Evolutionary conservation across 2,888 invertebrate species (phyloP).

Genomic region (Heliconius ethilla): DNA sequence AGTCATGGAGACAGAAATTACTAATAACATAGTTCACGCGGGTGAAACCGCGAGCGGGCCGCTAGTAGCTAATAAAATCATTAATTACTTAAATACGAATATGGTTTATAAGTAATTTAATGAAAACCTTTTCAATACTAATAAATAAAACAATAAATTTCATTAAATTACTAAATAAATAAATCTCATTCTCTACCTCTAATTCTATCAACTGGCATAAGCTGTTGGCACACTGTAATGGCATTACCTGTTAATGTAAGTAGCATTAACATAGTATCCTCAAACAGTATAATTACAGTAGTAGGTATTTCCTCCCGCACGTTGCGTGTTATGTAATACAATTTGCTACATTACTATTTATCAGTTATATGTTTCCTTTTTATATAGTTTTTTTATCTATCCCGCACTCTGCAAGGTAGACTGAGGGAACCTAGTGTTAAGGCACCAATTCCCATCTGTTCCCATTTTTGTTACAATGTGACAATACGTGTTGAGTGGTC

Average conservation of each 20-base stretch:
- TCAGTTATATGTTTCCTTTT: conserved; percentile 19
- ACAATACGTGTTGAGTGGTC: too few relatives aligned
- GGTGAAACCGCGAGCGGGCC: too few relatives aligned
- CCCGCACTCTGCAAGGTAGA: too few relatives aligned
- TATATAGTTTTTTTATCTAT: not conserved
- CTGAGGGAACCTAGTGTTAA: too few relatives aligned
- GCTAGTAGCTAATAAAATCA: too few relatives aligned
- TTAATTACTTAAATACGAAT: too few relatives aligned
- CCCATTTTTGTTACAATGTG: too few relatives aligned
- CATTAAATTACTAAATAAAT: not conserved
- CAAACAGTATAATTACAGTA: conserved; percentile 41
- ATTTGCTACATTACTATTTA: conserved; percentile 30
- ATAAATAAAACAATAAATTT: not conserved
- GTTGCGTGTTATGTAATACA: conserved; percentile 34
- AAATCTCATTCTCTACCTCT: conserved; percentile 6
- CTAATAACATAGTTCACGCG: too few relatives aligned
- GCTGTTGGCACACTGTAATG: conserved; percentile 35
- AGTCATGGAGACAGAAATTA: too few relatives aligned
- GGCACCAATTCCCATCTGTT: too few relatives aligned
- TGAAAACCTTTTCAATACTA: too few relatives aligned
- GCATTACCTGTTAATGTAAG: conserved; percentile 42
- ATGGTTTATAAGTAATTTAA: too few relatives aligned
- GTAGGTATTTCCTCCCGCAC: conserved; percentile 29
- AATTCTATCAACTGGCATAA: conserved; percentile 21
- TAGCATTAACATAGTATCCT: conserved; percentile 42